phyloP scores from a whole-genome alignment of 2,113 vertebrate species.

The Coregonus clupeaformis region DNA sequence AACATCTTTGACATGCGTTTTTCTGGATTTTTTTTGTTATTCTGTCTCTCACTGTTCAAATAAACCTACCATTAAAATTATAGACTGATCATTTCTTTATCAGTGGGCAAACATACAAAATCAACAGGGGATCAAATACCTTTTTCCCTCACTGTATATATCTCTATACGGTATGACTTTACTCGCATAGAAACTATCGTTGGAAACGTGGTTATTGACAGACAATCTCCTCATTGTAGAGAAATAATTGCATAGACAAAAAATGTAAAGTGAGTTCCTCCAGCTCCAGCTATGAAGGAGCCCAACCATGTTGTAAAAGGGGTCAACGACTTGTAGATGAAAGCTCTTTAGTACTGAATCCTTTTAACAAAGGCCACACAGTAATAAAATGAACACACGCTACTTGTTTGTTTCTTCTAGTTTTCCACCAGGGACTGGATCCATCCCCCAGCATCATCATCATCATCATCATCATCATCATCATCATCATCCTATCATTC shows the following conservation, averaged over 20 bases:
- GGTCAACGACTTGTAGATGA: slow-evolving; percentile 5
- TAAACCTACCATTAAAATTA: too few species aligned
- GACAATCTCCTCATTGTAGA: too few species aligned
- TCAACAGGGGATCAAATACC: too few species aligned
- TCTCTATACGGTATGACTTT: too few species aligned
- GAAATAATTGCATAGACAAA: neutral
- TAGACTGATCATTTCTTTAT: too few species aligned
- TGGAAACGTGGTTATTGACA: too few species aligned
- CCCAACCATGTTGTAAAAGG: neutral
- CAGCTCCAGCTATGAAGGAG: neutral
- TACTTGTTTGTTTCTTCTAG: slow-evolving; percentile 18
- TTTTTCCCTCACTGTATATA: too few species aligned
- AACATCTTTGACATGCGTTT: too few species aligned
- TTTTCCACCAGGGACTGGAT: slow-evolving; percentile 12
- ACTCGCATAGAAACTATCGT: too few species aligned
- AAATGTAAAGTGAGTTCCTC: neutral
- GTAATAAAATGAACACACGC: slow-evolving; percentile 17
- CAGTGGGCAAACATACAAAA: too few species aligned
- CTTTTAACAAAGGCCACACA: neutral
- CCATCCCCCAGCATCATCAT: slow-evolving; percentile 2
- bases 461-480: neutral
- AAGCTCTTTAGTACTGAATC: slow-evolving; percentile 2
- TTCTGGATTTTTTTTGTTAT: too few species aligned
- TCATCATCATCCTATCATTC: neutral
- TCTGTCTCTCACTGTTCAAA: too few species aligned